Evolutionary conservation across 2,888 invertebrate genomes (phyloP), one percentile per base, ranked within the genome.

Genomic region (Drosophila lacicola): DNA sequence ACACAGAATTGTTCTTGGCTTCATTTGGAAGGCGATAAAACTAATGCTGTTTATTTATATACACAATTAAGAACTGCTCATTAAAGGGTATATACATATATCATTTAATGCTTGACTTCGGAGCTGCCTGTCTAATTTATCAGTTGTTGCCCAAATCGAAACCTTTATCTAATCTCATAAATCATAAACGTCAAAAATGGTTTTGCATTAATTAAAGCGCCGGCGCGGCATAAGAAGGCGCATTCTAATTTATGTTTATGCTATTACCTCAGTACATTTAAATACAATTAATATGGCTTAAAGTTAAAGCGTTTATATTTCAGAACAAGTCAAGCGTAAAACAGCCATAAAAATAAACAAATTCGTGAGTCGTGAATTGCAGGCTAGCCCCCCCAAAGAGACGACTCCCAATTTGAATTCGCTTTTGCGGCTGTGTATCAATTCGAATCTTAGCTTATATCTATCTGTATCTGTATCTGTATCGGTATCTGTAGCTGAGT

Each of bases 231-330:
- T 8, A 17, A 14, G 17, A 45, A 39, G 19, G 62, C 55, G 64
- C 76, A 76, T 82, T 82, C 82, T 86, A 82, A 86, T 81, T 86
- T 78, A 76, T 74, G 73, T 72, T 64, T 21, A 55, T 46, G 69
- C 68, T 73, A 49, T 63, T 63, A 56, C 70, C 41, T 39, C 70
- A 74, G 54, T 55, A 37, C 47, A 67, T 73, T 63, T 78, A 76
- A 82, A 74, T 65, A 80, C 78, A 82, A 82, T 82, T 80, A 80
- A 77, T 63, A 54, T 56, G 62, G 70, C 64, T 65, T 58, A 51
- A 51, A 45, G 66, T 33, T 17, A 44, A 51, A 42, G 37, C 46
- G 36, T 55, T 49, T 54, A 17, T 17, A 33, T 49, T 37, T 14
- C 33, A 47, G 66, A 75, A 53, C 63, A 65, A 70, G 74, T 78